Evolutionary conservation across 2,888 invertebrate species (phyloP), one percentile per base, ranked within the genome.

Genomic region (Drosophila bunnanda): DNA sequence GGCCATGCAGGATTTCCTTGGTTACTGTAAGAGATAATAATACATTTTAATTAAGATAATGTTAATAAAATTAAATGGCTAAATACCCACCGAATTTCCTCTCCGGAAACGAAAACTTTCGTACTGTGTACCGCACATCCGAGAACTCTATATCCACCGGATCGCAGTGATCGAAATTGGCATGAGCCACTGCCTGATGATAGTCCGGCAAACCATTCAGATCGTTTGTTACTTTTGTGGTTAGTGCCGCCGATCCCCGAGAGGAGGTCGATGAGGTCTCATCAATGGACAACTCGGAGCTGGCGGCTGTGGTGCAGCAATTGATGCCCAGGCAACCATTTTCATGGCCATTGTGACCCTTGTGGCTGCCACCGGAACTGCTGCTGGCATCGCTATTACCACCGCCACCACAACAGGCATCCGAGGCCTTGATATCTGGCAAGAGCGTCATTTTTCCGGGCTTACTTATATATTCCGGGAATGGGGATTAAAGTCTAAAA

Each of bases 71-170:
- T 7, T 32, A 20, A 12, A 8, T 7, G n/a, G 0, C 60, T 20
- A 2, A 10, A 4, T 34, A 93, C 95, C 94, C 88, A 96, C 96
- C 94, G 77, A 94, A 93, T 75, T 93, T 92, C n/a, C 94, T 90
- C 78, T 94, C 94, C 41, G 92, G 92, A 46, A 94, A 79, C 32
- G 93, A 93, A 91, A 95, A 94, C 50, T 93, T 93, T 75, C 93
- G 94, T 36, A 96, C 93, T 7, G 93, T 92, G 86, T 95, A 96
- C 1, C 94, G 93, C 36, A 97, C 93, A 84, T 96, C 93, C 64
- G 93, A 93, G 89, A 96, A 97, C 75, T 94, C 93, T 61, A 97
- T 91, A 78, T 96, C 94, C 64, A 96, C 93, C 13, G 95, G 94
- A 46, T 94, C 94, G 76, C 96, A 93, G 4, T 80, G 85, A 25